Evolutionary conservation across 2,888 invertebrate genomes (phyloP), one percentile per base, ranked within the genome.

Genomic region (Hypomecis punctinalis): DNA sequence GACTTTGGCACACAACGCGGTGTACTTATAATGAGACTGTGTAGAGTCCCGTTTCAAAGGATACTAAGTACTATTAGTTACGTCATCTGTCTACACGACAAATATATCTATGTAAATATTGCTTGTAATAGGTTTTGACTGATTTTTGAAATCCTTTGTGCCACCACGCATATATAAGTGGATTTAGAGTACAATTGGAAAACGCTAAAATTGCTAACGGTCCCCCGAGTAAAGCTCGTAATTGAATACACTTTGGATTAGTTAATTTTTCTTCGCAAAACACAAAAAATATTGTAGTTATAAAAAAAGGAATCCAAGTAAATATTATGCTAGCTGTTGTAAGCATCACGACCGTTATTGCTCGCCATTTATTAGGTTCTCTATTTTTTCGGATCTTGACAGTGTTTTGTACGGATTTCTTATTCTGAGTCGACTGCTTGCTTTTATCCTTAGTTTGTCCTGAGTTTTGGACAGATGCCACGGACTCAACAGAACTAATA

Each of bases 91-190:
- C 61, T 9, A 61, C 63, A 60, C 52, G 60, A 45, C 65, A 66
- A 63, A 67, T 56, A 61, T 63, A 71, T 58, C 61, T 70, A 23
- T 49, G 48, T 11, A 66, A 59, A 66, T 67, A 69, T 23, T 63
- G 61, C 37, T 45, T 65, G 42, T 77, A 85, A 64, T 89, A 83
- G 61, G 78, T 85, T 73, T 79, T 89, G 1, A 94, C 82, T 11
- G 90, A 93, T 58, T 80, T 89, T 73, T 95, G 89, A 73, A 95
- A 95, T 0, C 95, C 95, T 79, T 94, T 95, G 78, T 95, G 95
- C 95, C 95, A 95, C 95, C 95, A 95, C 0, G 95, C 95, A 75
- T 95, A 95, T 70, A 95, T 95, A 35, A 95, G 79, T 0, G 95
- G 95, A 78, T 95, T 95, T 0, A 95, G 75, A 51, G 95, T 77